Base-by-base conservation (phyloP, 2,888 invertebrate genomes). In the Charanyca ferruginea region DNA sequence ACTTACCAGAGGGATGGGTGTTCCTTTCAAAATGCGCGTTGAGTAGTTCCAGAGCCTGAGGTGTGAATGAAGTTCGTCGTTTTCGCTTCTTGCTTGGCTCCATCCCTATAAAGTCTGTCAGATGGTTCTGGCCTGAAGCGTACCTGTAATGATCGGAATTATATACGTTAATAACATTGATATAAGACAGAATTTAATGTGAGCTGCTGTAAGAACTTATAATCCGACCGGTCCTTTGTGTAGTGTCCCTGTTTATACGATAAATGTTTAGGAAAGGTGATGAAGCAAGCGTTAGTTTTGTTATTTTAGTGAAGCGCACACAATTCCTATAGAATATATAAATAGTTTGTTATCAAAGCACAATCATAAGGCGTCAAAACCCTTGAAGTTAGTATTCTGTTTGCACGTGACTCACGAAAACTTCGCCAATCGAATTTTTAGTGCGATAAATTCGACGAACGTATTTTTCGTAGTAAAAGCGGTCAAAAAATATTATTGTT, bases 81-180 rank as follows among this genome's bases (percentile, higher is more conserved):
- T 99, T 99, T 85, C 99, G 96, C 89, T 99, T 99, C 96, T 99
- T 99, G 70, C 98, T 98, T 5, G 99, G 99, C 90, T 99, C 99
- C 90, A 98, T 98, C 42, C 99, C 99, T 84, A 98, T 98, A 93
- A 99, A 99, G 90, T 99, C 99, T 73, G 99, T 98, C 84, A 99
- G 96, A 91, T 99, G 99, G 91, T 98, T 98, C 90, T 98, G 98
- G 0, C 98, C 98, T 83, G 98, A 98, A 82, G 98, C 98, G 94
- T 98, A 99, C 96, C 98, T 98, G 96, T 87, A 97, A 96, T 92
- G 51, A 83, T 60, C 58, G 63, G 66, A 75, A 85, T 75, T 72
- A 72, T 53, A 20, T 32, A 80, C 74, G 41, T 83, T 84, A 81
- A 71, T 57, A 0, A 18, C 25, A 51, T 58, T 23, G 28, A 4